A percentile compares a stretch with the other conserved stretches of the same genome.
Conservation (phyloP, 2,797 vertebrate species). For the Amniataba percoides region DNA sequence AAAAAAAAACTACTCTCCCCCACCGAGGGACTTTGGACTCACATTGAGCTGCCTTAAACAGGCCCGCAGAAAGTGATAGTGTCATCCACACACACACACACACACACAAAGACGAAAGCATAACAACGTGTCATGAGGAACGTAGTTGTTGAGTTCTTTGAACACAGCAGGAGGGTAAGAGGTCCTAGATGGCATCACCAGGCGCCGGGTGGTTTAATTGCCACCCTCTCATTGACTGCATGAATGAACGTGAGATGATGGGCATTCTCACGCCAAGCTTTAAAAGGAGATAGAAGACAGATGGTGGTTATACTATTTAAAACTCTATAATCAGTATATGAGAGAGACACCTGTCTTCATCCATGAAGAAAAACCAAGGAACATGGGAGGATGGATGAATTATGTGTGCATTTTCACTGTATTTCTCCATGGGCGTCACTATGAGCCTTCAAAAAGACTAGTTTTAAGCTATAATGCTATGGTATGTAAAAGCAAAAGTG, state of each 20-base stretch:
- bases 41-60: not conserved
- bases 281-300: not conserved
- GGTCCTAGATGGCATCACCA: not conserved
- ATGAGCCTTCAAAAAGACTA: not conserved
- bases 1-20: not conserved
- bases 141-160: not conserved
- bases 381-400: not conserved
- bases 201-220: not conserved
- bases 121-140: constrained; percentile 1
- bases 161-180: constrained; percentile 10
- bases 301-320: not conserved
- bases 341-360: not conserved
- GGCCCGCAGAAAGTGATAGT: not conserved
- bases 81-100: not conserved
- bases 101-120: not conserved
- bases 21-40: not conserved
- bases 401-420: not conserved
- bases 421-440: not conserved
- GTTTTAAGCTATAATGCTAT: not conserved
- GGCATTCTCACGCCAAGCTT: not conserved
- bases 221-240: not conserved
- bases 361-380: constrained; percentile 1
- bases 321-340: not conserved
- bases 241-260: constrained; percentile 13
- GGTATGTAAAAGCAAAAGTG: not conserved